A percentile compares a stretch with the other conserved stretches of the same genome.
These are phyloP conservation scores for Dipodomys spectabilis DNA, from an alignment of 2,113 vertebrate genomes.

Conservation along the genomic window DNA sequence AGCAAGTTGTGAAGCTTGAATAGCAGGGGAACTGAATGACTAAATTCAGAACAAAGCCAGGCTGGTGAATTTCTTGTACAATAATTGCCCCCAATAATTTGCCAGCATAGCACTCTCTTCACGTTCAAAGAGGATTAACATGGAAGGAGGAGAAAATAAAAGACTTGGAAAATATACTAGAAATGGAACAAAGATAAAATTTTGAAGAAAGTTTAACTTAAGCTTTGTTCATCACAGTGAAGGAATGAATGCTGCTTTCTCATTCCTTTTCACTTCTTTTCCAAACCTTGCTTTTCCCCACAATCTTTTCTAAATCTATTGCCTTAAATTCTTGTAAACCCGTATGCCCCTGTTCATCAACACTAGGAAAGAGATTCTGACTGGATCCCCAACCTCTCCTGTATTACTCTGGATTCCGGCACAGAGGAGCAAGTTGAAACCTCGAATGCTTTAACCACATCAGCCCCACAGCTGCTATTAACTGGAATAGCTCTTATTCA, in stretches of 20 bases:
- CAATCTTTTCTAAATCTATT: background rate
- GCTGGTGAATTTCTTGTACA: background rate
- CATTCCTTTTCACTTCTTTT: background rate
- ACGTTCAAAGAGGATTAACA: constrained; percentile 17
- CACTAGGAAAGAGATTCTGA: constrained; percentile 59
- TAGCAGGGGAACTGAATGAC: background rate
- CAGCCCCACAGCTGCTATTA: constrained; percentile 75
- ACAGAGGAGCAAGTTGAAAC: constrained; percentile 49
- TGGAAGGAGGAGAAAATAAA: background rate
- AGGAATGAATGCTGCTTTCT: background rate
- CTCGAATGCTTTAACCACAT: constrained; percentile 56
- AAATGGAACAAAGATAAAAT: constrained; percentile 26
- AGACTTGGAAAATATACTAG: background rate
- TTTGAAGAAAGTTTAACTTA: constrained; percentile 50
- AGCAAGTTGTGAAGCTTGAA: background rate
- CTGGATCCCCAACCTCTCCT: constrained; percentile 31
- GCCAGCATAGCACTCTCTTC: background rate
- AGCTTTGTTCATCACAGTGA: background rate
- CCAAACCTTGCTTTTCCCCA: background rate
- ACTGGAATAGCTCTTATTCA: constrained; percentile 74
- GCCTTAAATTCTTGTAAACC: background rate
- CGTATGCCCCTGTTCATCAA: constrained; percentile 25
- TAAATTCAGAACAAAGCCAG: constrained; percentile 38
- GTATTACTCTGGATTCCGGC: background rate
- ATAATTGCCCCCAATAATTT: background rate